These are phyloP conservation scores for Phoeniculus purpureus DNA, from an alignment of 2,797 vertebrate genomes.

Conservation along the genomic window DNA sequence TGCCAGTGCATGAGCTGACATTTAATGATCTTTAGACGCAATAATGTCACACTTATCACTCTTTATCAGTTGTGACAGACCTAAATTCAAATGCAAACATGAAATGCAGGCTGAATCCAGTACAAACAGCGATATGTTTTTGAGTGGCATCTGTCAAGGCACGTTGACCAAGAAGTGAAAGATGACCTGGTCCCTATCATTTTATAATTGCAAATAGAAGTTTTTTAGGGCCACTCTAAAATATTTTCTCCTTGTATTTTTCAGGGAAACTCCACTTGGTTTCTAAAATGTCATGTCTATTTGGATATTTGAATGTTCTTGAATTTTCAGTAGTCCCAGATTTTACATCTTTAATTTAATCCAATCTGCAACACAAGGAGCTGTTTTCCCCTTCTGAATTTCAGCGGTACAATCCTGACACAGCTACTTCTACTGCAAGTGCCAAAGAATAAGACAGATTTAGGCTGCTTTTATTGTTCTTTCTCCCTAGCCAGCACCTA, in stretches of 20 bases:
- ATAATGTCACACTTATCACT: slow-evolving; percentile 88
- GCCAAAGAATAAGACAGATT: not conserved
- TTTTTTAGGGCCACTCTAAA: not conserved
- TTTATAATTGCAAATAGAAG: not conserved
- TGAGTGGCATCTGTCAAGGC: slow-evolving; percentile 73
- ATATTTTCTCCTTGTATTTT: not conserved
- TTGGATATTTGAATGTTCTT: not conserved
- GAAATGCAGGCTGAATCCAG: slow-evolving; percentile 75
- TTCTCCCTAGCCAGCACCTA: not conserved
- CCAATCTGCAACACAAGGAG: not conserved
- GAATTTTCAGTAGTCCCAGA: not conserved
- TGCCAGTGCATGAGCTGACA: slow-evolving; percentile 86
- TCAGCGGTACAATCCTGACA: not conserved
- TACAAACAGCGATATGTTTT: slow-evolving; percentile 60
- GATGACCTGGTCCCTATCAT: slow-evolving; percentile 47
- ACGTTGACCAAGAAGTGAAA: slow-evolving; percentile 72
- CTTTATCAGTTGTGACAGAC: slow-evolving; percentile 82
- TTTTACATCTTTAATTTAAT: not conserved
- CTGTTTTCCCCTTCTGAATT: not conserved
- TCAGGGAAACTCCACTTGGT: not conserved
- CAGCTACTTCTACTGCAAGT: not conserved
- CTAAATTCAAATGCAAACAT: slow-evolving; percentile 79
- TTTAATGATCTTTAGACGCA: slow-evolving; percentile 90
- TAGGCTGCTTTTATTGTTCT: not conserved
- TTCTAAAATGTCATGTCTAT: not conserved